These are phyloP conservation scores for Anarrhichthys ocellatus DNA, from an alignment of 2,113 vertebrate genomes.

Conservation along the genomic window DNA sequence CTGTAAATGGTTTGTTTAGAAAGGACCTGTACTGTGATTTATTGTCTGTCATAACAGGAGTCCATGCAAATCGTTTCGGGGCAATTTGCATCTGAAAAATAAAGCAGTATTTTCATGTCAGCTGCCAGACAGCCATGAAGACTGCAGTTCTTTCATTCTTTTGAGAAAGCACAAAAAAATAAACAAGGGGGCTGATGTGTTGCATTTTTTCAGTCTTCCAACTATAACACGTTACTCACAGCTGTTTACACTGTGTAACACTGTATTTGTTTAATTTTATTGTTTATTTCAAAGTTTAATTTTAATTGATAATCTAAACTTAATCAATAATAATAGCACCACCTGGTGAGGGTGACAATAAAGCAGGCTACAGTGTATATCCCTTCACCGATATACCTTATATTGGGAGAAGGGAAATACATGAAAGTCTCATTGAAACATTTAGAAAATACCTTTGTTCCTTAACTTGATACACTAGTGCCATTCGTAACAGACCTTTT, in stretches of 20 bases:
- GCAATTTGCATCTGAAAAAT: conserved; percentile 16
- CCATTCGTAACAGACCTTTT: neutral
- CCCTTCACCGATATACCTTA: neutral
- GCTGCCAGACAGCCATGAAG: conserved; percentile 14
- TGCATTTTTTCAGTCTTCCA: neutral
- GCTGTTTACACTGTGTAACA: neutral
- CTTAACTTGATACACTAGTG: neutral
- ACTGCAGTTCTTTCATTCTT: neutral
- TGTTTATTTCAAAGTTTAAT: neutral
- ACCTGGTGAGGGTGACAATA: neutral
- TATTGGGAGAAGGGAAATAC: neutral
- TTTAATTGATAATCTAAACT: neutral
- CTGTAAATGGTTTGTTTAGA: conserved; percentile 18
- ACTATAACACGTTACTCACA: conserved; percentile 3
- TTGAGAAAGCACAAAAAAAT: conserved; percentile 5
- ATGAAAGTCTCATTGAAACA: neutral
- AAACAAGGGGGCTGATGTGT: neutral
- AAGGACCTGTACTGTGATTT: neutral
- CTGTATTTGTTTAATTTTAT: neutral
- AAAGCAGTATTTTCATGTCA: conserved; percentile 7
- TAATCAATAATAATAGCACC: neutral
- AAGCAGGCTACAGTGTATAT: neutral
- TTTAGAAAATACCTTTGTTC: too few relatives aligned
- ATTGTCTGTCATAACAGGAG: conserved; percentile 1
- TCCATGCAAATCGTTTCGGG: neutral